Evolutionary conservation across 2,797 vertebrate genomes (phyloP), one percentile per base, ranked within the genome.

Genomic region (Hirundo rustica): DNA sequence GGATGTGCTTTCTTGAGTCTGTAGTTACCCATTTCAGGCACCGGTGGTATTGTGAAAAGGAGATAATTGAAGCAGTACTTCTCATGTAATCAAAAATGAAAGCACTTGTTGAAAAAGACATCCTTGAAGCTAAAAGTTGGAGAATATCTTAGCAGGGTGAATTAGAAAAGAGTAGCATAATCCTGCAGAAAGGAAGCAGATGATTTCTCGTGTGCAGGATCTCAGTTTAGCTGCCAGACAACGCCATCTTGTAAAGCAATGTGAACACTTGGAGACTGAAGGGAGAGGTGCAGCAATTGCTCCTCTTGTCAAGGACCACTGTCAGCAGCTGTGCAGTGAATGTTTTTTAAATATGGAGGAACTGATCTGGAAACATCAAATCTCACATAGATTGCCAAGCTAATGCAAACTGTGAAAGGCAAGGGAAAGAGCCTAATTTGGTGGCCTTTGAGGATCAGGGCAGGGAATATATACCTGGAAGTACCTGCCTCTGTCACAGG

Each of bases 1-100:
- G 53, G 51, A 47, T 67, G 29, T 5, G 0, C 22, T 82, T 94
- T 54, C 32, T 27, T 30, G 53, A 82, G 30, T 32, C 34, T 71
- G 55, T 68, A 65, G 45, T 78, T 88, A 58, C 0, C 19, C 9
- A 5, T 82, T 90, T 93, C 67, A 62, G 53, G 62, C 71, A 61
- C 7, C 48, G 45, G 44, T 48, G 54, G 13, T 85, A 19, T 0
- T 47, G 15, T 32, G 78, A 85, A 74, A 86, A 81, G 61, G 50
- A 74, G 45, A 55, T 77, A 61, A 81, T 71, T 79, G 80, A 80
- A 92, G 70, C 61, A 54, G 50, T 72, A n/a, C 71, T 95, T 65
- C 55, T 94, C 30, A 4, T 47, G 36, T 82, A 73, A 65, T 90
- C 53, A 74, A 29, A 85, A 95, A 76, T 67, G 48, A 84, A 91